Base-by-base conservation (phyloP, 2,113 vertebrate genomes). In the Sphaerodactylus townsendi region DNA sequence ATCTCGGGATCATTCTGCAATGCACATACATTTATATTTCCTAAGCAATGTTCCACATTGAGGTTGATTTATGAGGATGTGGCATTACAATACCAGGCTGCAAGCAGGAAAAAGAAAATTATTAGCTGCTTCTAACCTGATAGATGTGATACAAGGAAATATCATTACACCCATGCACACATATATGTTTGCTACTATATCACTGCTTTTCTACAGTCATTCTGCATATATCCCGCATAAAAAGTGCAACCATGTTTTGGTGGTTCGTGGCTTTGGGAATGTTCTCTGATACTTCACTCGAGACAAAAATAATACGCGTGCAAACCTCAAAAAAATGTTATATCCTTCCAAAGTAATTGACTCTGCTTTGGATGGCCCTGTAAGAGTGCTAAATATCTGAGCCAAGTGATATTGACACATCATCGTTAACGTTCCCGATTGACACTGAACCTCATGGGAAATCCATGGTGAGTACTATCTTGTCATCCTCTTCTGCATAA, bases 1-100 rank as follows among this genome's bases (percentile, higher is more conserved):
- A 96, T 96, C 95, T 95, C 86, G 10, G 59, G 93, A 95, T 96
- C 94, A 92, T 94, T 95, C 93, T 92, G 91, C 93, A 94, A 95
- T 93, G 92, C 93, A 96, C 94, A 92, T 93, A 93, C 93, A 96
- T 96, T 96, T 95, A 94, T 95, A 96, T 94, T 95, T 95, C 90
- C 94, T 95, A 95, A 95, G 95, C 91, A 94, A 93, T 91, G 90
- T 91, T 96, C 93, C 81, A 73, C 88, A 82, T 87, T 93, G 92
- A 93, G 95, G 93, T 89, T 96, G 95, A 96, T 96, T 95, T 96
- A 96, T 94, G 91, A 90, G 88, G 84, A 82, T 91, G 84, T 94
- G 93, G 88, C 92, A 92, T 95, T 96, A 94, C 93, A 94, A 95
- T 92, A 91, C 91, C 92, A 70, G 83, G 84, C 93, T 95, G 88